These are phyloP conservation scores for Camelus bactrianus DNA, from an alignment of 2,113 vertebrate genomes.

Conservation along the genomic window DNA sequence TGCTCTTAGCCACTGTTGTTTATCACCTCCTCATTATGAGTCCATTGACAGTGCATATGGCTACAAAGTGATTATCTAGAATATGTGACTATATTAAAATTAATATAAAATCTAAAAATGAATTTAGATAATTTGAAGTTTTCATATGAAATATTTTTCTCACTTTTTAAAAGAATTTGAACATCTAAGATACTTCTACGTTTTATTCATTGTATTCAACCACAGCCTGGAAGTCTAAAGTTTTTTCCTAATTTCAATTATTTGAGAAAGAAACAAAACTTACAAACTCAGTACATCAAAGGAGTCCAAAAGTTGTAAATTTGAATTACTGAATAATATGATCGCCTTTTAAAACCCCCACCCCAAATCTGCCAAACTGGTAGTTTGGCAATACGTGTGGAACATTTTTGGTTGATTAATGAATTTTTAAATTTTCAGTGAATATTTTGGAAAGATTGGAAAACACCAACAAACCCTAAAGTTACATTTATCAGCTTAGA, in stretches of 20 bases:
- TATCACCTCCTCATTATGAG: background rate
- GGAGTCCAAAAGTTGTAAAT: background rate
- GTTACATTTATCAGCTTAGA: background rate
- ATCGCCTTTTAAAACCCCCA: background rate
- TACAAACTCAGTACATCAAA: background rate
- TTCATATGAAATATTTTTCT: background rate
- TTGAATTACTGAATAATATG: background rate
- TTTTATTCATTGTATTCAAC: background rate
- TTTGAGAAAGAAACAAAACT: background rate
- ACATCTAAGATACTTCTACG: background rate
- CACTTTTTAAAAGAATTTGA: background rate
- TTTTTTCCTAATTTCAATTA: background rate
- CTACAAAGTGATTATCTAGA: background rate
- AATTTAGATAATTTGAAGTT: background rate
- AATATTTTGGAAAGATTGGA: background rate
- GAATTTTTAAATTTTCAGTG: background rate
- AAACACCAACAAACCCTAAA: background rate
- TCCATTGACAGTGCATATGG: background rate
- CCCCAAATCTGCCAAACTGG: background rate
- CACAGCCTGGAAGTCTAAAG: background rate
- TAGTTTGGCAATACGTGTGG: background rate
- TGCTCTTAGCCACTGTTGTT: background rate
- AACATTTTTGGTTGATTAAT: background rate
- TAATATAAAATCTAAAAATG: background rate
- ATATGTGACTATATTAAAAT: background rate